Evolutionary conservation across 2,113 vertebrate species (phyloP).

Genomic region (Emberiza fucata): DNA sequence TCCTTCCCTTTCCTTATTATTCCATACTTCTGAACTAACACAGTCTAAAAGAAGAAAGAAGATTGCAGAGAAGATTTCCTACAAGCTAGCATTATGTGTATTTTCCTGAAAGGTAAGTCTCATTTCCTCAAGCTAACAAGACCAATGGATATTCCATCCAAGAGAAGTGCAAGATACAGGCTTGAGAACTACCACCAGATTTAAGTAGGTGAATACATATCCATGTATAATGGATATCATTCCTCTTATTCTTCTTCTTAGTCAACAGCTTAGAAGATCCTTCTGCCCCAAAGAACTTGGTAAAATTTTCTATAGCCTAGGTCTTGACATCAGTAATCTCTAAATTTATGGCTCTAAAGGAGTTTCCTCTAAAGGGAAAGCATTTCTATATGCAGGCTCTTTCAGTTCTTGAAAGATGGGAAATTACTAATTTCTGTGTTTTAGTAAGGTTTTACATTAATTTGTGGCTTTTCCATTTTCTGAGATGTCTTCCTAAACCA

Average conservation of each 20-base stretch:
- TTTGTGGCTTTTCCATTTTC: not conserved
- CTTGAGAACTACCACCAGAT: not conserved
- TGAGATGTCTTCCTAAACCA: not conserved
- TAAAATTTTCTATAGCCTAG: not conserved
- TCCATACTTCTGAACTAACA: not conserved
- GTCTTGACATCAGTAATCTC: not conserved
- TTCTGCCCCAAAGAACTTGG: not conserved
- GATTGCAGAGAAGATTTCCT: not conserved
- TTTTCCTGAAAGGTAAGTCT: not conserved
- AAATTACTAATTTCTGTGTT: not conserved
- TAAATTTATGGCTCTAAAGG: not conserved
- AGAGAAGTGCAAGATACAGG: rapidly evolving
- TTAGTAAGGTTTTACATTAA: not conserved
- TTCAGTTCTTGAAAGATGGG: not conserved
- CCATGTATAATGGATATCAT: not conserved
- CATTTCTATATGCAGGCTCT: not conserved
- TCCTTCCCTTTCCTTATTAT: not conserved
- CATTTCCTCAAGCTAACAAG: not conserved
- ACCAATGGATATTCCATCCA: not conserved
- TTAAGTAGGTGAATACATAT: not conserved
- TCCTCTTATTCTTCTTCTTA: not conserved
- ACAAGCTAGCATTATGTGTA: not conserved
- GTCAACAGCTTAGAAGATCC: not conserved
- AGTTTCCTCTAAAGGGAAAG: not conserved
- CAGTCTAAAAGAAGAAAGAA: not conserved